Evolutionary conservation across 1,140 invertebrate genomes (phyloP), one percentile per base, ranked within the genome.

Genomic region (Galleria mellonella): DNA sequence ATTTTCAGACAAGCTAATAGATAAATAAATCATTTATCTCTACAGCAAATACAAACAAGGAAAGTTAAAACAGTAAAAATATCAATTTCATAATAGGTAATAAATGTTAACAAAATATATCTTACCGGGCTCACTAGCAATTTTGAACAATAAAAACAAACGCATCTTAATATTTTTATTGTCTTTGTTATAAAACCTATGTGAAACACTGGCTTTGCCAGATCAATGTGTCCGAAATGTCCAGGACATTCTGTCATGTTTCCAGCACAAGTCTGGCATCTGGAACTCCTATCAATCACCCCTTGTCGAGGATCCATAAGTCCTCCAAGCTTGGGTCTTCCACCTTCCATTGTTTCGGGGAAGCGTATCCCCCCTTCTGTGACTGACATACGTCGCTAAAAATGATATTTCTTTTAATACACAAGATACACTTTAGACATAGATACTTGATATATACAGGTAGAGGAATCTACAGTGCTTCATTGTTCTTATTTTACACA

Each of bases 291-390:
- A 71, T 99, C 98, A 13, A 99, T 96, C 8, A 98, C 97, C 49
- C 98, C 98, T 88, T 99, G 98, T 17, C 98, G 88, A 0, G 98
- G 98, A 83, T 99, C 98, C 97, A 99, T 99, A 31, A 99, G 91
- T 13, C 98, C 98, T 1, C 97, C 97, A 39, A 98, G 77, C 76
- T 99, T 99, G 0, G 98, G 98, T 4, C 97, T 90, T 9, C 98
- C 98, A 32, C 97, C 97, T 88, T 99, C 98, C 92, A 98, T 98
- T 0, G 97, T 98, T 88, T 99, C 98, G 7, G 98, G 92, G 86
- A 96, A 99, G 65, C 93, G 92, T 51, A 99, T 98, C 33, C 97
- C 97, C 17, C 96, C 96, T 72, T 99, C 97, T 5, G 97, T 99
- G 30, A 99, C 97, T 39, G 96, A 98, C 96, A 98, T 98, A 30